Base-by-base conservation (phyloP, 2,113 vertebrate genomes). In the Phyllostomus hastatus region DNA sequence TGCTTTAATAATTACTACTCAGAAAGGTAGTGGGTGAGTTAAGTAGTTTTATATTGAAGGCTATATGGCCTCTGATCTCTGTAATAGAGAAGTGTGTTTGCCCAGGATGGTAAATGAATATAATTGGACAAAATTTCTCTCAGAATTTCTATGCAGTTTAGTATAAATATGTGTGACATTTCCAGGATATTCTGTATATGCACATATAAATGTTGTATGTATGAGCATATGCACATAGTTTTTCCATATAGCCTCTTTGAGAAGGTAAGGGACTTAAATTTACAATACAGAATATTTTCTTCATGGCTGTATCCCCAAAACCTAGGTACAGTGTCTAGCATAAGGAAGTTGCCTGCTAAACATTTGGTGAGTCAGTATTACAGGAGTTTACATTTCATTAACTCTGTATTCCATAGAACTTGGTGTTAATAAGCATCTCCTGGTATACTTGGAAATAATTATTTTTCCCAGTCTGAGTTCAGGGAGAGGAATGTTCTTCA, bases 401-500 rank as follows among this genome's bases (percentile, higher is more conserved):
- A 85, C 80, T 57, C 12, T 76, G 0, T 52, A 78, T 64, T 87
- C 43, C 41, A 41, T 76, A 73, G n/a, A 91, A 50, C n/a, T 73
- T 90, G 26, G 5, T 94, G 11, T 92, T 92, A 87, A 79, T 96
- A 82, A 90, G 28, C n/a, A 61, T 86, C 12, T 5, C 26, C 31
- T 94, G 72, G n/a, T 85, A 76, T 88, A 48, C 57, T 31, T 93
- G 72, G 35, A 73, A 64, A 59, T 84, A 79, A 86, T 90, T 89
- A 57, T 83, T 87, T 93, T 94, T 83, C 69, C 33, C 33, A 72
- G 31, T 50, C n/a, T 81, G 33, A 94, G 24, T 92, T 96, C 43
- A 94, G 28, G 41, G 73, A 94, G 33, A 72, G 33, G 8, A 64
- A 16, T 92, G 24, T 90, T 88, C 19, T 83, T 95, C 22, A 78